Base-by-base conservation (phyloP, 2,113 vertebrate species). In the Salminus brasiliensis region DNA sequence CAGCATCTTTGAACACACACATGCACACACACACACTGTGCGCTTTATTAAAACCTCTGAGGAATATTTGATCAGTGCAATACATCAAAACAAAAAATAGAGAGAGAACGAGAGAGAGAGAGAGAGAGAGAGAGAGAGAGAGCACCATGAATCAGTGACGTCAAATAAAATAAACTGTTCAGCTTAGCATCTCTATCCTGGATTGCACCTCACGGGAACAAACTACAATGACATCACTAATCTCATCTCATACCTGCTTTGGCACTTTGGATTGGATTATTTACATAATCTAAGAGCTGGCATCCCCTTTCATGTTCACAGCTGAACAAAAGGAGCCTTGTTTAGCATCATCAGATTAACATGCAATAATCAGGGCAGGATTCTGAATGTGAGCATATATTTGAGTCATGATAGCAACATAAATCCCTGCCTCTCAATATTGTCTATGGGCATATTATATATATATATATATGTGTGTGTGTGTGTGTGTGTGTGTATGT, bases 401-500 rank as follows among this genome's bases (percentile, higher is more conserved):
- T 41, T 10, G 10, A 41, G n/a, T n/a, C n/a, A n/a, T n/a, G n/a
- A n/a, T n/a, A 41, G 39, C 39, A 10, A 4, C 4, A 41, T 41
- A 41, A 41, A 41, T 41, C 39, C 39, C 39, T 41, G 39, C 5
- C 39, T 10, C 4, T 10, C 4, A 41, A 16, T 49, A 13, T 49
- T 47, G 39, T 30, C 23, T 45, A 27, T 62, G 29, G 53, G 73
- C 10, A 2, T 75, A 12, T 12, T 62, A 36, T 39, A 32, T 39
- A 25, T 49, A 21, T 21, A 21, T 79, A 39, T 72, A 30, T 73
- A 23, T 78, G 2, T 30, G 29, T 78, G 70, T 78, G 49, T 77
- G 69, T 68, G 77, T 72, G 72, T 62, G 78, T 80, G 85, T 83
- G 75, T 80, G 70, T 66, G 39, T 83, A 79, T 81, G 66, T 67